Evolutionary conservation across 2,797 vertebrate genomes (phyloP), one percentile per base, ranked within the genome.

Genomic region (Diceros bicornis): DNA sequence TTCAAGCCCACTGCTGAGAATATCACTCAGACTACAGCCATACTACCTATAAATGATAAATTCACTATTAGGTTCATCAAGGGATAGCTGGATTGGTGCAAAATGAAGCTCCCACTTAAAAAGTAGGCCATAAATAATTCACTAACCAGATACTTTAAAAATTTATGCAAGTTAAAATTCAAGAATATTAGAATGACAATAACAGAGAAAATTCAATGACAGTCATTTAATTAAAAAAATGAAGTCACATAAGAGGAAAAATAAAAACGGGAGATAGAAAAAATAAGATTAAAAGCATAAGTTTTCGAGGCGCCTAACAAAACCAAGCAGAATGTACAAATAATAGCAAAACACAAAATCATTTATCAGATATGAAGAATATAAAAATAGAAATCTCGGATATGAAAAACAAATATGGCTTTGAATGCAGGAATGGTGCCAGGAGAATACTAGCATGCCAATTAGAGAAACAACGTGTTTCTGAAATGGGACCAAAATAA

Each of bases 151-250:
- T 94, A 92, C 81, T 96, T 97, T 62, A 95, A 97, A 97, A 94
- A 92, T 91, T 96, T 92, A 97, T 97, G 68, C 47, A 96, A 83
- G 89, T 96, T 96, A 92, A 97, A 96, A 97, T 97, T 97, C 95
- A 94, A 74, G 94, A 96, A 95, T 96, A 97, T 98, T 97, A 96
- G 93, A 97, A 98, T 95, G 95, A 95, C 91, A 97, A 97, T 95
- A 79, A 61, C 62, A 81, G 74, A 85, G 79, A 96, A 91, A 95
- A 96, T 97, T 96, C 83, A 94, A 86, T 89, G 95, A 94, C 89
- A 93, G 96, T 97, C 89, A 3, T 97, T 97, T 96, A 92, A 57
- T 89, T 93, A 82, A 91, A 97, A 81, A 89, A 82, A 66, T 71
- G 69, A 92, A 97, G 59, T 78, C 89, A 81, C 25, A 82, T 52